Conservation (phyloP, 1,140 invertebrate genomes). For the Drosophila santomea region DNA sequence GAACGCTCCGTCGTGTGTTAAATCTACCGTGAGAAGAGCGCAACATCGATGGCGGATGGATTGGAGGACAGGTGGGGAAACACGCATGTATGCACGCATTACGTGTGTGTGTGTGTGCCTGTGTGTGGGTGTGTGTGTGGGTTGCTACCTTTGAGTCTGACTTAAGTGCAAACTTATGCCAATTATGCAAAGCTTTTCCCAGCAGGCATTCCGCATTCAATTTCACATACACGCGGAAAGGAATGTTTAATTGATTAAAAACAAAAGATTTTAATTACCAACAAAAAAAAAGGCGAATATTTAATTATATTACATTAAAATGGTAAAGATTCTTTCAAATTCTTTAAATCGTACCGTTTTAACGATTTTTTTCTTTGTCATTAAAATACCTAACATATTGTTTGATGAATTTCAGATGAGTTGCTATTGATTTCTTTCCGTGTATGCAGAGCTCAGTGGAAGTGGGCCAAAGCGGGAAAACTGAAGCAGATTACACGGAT, state of each 20-base stretch:
- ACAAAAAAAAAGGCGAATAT: neutral
- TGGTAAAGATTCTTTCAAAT: too few species aligned
- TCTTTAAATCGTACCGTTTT: too few species aligned
- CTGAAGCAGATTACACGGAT: constrained; percentile 77
- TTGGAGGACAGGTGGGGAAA: neutral
- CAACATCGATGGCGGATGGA: constrained; percentile 13
- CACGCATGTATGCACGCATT: constrained; percentile 19
- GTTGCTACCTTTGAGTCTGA: constrained; percentile 59
- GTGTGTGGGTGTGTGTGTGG: constrained; percentile 1
- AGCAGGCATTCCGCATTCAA: constrained; percentile 26
- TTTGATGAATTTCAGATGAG: too few species aligned
- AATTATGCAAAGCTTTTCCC: constrained; percentile 73
- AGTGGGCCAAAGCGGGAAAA: constrained; percentile 11
- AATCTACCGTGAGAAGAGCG: constrained; percentile 66
- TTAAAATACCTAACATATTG: too few species aligned
- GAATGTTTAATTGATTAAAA: too few species aligned
- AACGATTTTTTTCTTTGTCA: too few species aligned
- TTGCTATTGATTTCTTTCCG: neutral
- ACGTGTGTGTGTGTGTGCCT: neutral
- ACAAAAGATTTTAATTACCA: too few species aligned
- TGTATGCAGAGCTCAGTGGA: constrained; percentile 11
- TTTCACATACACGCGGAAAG: constrained; percentile 16
- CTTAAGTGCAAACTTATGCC: constrained; percentile 82
- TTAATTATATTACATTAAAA: too few species aligned
- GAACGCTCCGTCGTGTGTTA: constrained; percentile 63